Evolutionary conservation across 2,797 vertebrate genomes (phyloP), one percentile per base, ranked within the genome.

Genomic region (Chelmon rostratus): DNA sequence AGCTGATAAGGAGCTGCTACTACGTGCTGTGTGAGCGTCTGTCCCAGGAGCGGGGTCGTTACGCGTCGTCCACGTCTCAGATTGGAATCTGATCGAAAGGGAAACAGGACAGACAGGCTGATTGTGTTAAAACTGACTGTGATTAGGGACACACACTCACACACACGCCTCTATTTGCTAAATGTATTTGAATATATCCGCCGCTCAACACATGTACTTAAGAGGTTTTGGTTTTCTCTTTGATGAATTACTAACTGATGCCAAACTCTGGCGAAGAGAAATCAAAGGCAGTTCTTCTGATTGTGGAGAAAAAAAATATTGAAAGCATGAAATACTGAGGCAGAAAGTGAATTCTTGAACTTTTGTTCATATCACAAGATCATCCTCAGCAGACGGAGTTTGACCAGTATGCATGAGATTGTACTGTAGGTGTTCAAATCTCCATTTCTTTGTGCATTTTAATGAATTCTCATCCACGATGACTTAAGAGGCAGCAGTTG

Each of bases 1-100:
- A 35, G 21, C 3, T n/a, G 86, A 90, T 90, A 81, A 82, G 82
- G 37, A 89, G 57, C 16, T 38, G 73, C 82, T 77, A 65, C 83
- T 73, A 61, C 33, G 44, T 65, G 9, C 33, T 52, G 19, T 23
- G 25, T 67, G 67, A 78, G 35, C 54, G 67, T 59, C 40, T 52
- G 38, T 73, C 37, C 54, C 59, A 35, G 21, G 78, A 68, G 79
- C 23, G 2, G 18, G 23, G 47, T 31, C 58, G 57, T 79, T 79
- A 71, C 66, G 82, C 68, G 65, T 68, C 73, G n/a, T 79, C 52
- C 50, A 38, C 56, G 74, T 81, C 37, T 83, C 52, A 50, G 75
- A 83, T 59, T 73, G 25, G 58, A 78, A 62, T 85, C 74, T 81
- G 76, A 87, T 83, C 73, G 71, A 80, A 89, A 85, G 53, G 40